Evolutionary conservation across 2,113 vertebrate genomes (phyloP), one percentile per base, ranked within the genome.

Genomic region (Ictalurus furcatus): DNA sequence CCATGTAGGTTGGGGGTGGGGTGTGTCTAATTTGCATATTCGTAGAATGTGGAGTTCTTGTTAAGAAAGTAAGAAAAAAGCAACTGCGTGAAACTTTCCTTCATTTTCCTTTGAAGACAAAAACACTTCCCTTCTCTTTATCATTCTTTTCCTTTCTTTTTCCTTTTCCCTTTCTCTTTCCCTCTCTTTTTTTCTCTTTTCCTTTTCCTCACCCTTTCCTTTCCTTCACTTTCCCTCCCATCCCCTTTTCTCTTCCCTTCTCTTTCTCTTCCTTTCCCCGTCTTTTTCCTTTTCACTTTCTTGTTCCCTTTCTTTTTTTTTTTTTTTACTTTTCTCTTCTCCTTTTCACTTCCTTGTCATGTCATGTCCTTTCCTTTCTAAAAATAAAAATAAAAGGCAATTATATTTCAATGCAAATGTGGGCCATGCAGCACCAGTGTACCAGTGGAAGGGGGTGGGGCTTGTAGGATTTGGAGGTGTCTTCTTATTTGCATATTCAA

Each of bases 371-470:
- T 34, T 73, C 16, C 34, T 17, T 44, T 78, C 40, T 78, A 78
- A 78, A 78, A 78, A 78, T 78, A 78, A 52, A 74, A 78, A 48
- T 79, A 79, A 79, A 79, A 52, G 76, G 44, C 76, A 52, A n/a
- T 79, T 13, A 28, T 44, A 52, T 79, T 30, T 81, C 54, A 21
- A 19, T 7, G 28, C 8, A 58, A 81, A 81, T 81, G 54, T 58
- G n/a, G 28, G 52, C 79, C 79, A 81, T 34, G 52, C 48, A 19
- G 48, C 25, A 17, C 19, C 52, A 78, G 40, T 14, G 37, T 28
- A 8, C 48, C 14, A 19, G 52, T 17, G 25, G 52, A 34, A 81
- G n/a, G 30, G 80, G 80, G 80, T 11, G 80, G 56, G 17, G 56
- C 56, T 19, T 37, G 17, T 13, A 11, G 4, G n/a, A 6, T 37